phyloP scores from a whole-genome alignment of 1,140 invertebrate genomes.

The Hylyphantes graminicola region DNA sequence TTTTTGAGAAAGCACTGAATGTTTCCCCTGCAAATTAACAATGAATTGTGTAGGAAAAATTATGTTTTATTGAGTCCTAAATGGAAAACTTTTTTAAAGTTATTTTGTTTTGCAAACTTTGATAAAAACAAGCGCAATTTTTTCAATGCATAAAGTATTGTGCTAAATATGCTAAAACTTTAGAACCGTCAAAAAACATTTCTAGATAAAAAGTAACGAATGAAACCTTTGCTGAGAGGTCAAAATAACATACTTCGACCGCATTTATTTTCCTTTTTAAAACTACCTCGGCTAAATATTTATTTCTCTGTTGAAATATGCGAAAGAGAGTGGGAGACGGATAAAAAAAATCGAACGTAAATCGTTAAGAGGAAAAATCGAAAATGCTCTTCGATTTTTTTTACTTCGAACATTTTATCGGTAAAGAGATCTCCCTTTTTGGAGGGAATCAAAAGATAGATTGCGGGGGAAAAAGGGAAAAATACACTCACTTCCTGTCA shows the following conservation, averaged over 20 bases:
- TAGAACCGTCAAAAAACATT: too few species aligned
- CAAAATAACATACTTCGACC: not conserved
- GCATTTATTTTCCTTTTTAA: not conserved
- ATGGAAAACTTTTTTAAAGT: too few species aligned
- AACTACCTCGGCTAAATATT: not conserved
- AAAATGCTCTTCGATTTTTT: not conserved
- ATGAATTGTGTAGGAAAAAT: too few species aligned
- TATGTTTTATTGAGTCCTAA: too few species aligned
- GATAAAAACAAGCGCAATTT: too few species aligned
- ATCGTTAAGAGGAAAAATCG: conserved; percentile 6
- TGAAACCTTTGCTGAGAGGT: too few species aligned
- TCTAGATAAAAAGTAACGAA: too few species aligned
- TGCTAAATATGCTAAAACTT: too few species aligned
- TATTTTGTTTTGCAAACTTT: too few species aligned
- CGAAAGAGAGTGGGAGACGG: not conserved
- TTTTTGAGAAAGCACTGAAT: too few species aligned
- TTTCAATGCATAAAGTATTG: too few species aligned
- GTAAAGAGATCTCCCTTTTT: not conserved
- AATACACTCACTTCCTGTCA: conserved; percentile 4
- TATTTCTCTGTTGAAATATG: not conserved
- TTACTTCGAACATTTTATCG: not conserved
- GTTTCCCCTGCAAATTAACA: too few species aligned
- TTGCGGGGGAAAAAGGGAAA: not conserved
- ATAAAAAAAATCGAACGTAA: not conserved
- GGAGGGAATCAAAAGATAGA: not conserved